Conservation (phyloP, 1,140 invertebrate species). For the Drosophila erecta region DNA sequence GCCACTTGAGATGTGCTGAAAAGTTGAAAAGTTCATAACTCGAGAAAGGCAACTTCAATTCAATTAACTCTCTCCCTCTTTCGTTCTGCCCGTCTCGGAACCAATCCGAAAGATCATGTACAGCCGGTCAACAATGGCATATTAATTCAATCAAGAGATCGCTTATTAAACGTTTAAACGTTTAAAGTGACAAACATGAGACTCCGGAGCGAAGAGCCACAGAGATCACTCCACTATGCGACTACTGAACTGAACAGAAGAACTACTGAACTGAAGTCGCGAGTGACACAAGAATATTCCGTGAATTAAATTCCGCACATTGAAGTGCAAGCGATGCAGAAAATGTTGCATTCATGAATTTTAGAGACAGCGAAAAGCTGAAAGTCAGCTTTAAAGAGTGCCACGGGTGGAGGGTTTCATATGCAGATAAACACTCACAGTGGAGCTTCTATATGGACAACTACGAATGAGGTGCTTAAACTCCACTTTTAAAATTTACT, state of each 20-base stretch:
- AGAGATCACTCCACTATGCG: slow-evolving; percentile 34
- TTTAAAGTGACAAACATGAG: slow-evolving; percentile 72
- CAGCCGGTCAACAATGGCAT: slow-evolving; percentile 64
- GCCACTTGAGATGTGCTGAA: slow-evolving; percentile 25
- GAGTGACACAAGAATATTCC: slow-evolving; percentile 56
- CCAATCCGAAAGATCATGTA: slow-evolving; percentile 35
- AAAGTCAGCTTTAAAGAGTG: slow-evolving; percentile 35
- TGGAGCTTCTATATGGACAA: background rate
- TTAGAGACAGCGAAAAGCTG: slow-evolving; percentile 46
- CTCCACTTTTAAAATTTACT: background rate
- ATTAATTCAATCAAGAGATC: slow-evolving; percentile 80
- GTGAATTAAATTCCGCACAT: slow-evolving; percentile 70
- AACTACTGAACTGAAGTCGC: slow-evolving; percentile 24
- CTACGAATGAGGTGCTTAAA: background rate
- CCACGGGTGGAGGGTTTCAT: slow-evolving; percentile 34
- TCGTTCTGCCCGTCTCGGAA: slow-evolving; percentile 9
- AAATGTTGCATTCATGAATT: slow-evolving; percentile 69
- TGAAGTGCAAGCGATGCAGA: slow-evolving; percentile 68
- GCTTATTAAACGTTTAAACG: slow-evolving; percentile 76
- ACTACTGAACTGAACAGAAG: background rate
- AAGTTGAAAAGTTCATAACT: slow-evolving; percentile 78
- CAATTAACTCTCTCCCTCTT: slow-evolving; percentile 50
- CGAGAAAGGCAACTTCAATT: slow-evolving; percentile 65
- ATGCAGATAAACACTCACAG: slow-evolving; percentile 29
- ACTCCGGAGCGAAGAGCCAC: slow-evolving; percentile 37